Evolutionary conservation across 2,797 vertebrate species (phyloP).

Genomic region (Melanotaenia nigrans): DNA sequence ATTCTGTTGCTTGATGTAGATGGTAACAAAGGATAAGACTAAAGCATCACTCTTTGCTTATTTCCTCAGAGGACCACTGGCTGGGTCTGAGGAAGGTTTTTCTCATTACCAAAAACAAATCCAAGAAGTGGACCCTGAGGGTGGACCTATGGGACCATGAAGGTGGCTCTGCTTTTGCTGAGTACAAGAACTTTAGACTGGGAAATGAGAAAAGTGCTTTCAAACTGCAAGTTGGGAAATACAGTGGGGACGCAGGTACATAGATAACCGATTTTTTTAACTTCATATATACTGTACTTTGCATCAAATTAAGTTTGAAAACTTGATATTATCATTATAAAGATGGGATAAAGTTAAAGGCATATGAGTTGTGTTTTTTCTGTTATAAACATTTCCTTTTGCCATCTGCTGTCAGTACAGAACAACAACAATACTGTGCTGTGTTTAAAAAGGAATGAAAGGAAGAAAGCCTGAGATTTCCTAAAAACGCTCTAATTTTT

Average conservation of each 20-base stretch:
- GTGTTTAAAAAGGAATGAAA: not conserved
- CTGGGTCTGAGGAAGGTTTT: slow-evolving; percentile 70
- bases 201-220: slow-evolving; percentile 47
- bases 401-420: too few relatives aligned
- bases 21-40: not conserved
- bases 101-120: slow-evolving; percentile 50
- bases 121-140: slow-evolving; percentile 44
- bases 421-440: not conserved
- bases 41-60: not conserved
- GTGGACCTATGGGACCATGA: slow-evolving; percentile 73
- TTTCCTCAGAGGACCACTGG: slow-evolving; percentile 74
- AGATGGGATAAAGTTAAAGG: not conserved
- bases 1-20: not conserved
- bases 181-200: slow-evolving; percentile 66
- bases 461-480: slow-evolving; percentile 11
- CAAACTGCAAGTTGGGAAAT: slow-evolving; percentile 60
- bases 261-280: too few relatives aligned
- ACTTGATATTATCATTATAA: not conserved
- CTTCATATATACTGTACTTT: too few relatives aligned
- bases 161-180: slow-evolving; percentile 41
- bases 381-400: too few relatives aligned
- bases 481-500: not conserved
- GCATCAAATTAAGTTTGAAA: not conserved
- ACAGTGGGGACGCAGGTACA: slow-evolving; percentile 71
- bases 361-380: too few relatives aligned